phyloP scores from a whole-genome alignment of 2,113 vertebrate species.

The Nycticebus coucang region DNA sequence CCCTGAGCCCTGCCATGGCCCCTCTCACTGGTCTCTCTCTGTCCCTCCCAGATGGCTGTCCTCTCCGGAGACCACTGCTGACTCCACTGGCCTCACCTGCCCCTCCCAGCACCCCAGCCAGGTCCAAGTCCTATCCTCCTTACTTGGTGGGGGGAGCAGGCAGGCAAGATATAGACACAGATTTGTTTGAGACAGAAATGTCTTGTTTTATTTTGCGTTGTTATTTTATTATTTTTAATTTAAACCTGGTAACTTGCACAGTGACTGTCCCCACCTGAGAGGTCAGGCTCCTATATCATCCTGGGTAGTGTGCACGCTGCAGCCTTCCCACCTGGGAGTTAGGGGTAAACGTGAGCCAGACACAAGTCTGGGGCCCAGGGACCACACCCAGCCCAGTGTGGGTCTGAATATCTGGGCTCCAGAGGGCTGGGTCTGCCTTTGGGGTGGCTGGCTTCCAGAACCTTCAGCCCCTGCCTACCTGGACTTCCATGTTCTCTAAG shows the following conservation, averaged over 20 bases:
- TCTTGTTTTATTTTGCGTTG: constrained; percentile 71
- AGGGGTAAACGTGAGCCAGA: background rate
- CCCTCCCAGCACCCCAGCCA: background rate
- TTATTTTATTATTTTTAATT: constrained; percentile 71
- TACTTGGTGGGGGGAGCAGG: background rate
- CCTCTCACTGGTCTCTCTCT: accelerated
- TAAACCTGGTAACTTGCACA: constrained; percentile 67
- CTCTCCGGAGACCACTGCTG: background rate
- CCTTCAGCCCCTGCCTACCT: background rate
- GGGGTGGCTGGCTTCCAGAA: background rate
- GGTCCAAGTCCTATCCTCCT: constrained; percentile 28
- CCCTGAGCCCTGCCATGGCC: background rate
- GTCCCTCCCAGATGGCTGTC: background rate
- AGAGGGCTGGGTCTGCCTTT: background rate
- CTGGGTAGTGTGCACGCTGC: background rate
- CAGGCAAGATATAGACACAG: background rate
- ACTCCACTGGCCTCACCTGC: background rate
- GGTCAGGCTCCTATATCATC: no score
- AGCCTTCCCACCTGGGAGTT: background rate
- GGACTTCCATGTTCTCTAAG: background rate
- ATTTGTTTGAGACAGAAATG: constrained; percentile 43
- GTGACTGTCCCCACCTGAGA: background rate
- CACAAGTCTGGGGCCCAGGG: no score
- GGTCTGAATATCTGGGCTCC: background rate
- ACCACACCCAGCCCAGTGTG: background rate